Conservation (phyloP, 2,888 invertebrate species). For the Phalera bucephala region DNA sequence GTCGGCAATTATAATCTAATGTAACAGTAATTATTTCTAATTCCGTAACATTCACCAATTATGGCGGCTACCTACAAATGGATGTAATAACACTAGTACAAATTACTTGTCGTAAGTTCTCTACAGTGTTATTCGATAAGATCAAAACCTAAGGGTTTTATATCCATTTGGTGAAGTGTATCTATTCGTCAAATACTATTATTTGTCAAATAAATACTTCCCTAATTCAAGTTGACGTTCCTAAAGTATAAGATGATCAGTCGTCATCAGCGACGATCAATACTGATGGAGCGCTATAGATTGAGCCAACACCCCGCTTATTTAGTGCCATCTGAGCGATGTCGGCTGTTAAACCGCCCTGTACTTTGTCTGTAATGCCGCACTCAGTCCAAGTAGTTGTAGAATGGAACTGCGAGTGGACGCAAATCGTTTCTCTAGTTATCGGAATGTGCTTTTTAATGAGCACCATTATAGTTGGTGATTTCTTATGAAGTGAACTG, state of each 20-base stretch:
- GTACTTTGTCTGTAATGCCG: neutral
- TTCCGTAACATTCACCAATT: neutral
- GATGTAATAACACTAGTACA: too few species aligned
- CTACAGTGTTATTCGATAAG: too few species aligned
- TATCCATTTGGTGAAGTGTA: too few species aligned
- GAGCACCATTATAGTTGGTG: too few species aligned
- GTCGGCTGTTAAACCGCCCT: neutral
- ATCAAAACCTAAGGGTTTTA: too few species aligned
- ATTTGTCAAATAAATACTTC: constrained; percentile 1
- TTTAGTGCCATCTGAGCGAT: neutral
- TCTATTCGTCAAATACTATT: neutral
- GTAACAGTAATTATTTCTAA: neutral
- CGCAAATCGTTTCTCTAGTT: neutral
- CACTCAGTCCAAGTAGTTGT: neutral
- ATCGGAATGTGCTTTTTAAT: neutral
- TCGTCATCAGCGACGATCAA: neutral
- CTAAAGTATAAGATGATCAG: neutral
- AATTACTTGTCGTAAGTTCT: too few species aligned
- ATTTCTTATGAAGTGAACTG: too few species aligned
- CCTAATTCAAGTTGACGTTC: neutral
- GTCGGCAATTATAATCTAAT: neutral
- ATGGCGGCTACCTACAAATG: neutral
- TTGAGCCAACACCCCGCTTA: neutral
- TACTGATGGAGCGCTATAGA: neutral
- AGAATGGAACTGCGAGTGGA: neutral